phyloP scores from a whole-genome alignment of 2,888 invertebrate genomes.

The Acheta domesticus region DNA sequence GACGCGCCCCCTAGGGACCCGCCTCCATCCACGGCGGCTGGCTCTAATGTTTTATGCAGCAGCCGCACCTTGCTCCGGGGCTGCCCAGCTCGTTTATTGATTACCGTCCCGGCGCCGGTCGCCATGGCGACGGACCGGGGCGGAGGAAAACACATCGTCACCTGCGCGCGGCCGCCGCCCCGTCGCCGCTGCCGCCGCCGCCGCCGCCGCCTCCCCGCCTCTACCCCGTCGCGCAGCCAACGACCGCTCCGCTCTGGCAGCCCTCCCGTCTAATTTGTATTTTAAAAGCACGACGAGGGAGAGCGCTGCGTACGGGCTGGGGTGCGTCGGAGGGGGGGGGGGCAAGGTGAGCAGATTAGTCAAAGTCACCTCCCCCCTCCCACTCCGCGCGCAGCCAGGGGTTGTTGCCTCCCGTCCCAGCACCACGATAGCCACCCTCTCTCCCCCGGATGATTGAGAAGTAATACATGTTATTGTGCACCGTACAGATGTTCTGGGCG shows the following conservation, averaged over 20 bases:
- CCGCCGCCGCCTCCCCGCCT: neutral
- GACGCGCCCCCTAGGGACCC: neutral
- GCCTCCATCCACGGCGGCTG: too few relatives aligned
- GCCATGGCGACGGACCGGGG: conserved; percentile 33
- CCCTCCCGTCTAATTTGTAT: neutral
- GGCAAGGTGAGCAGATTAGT: neutral
- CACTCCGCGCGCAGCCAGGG: neutral
- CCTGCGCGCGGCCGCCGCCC: conserved; percentile 26
- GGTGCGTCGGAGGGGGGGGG: neutral
- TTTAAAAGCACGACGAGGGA: neutral
- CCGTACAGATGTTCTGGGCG: neutral
- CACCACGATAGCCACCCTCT: neutral
- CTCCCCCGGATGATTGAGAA: neutral
- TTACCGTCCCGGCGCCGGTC: conserved; percentile 30
- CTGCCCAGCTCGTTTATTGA: conserved; percentile 32
- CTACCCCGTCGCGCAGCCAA: neutral
- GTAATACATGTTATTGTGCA: neutral
- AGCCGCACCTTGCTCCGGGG: conserved; percentile 5
- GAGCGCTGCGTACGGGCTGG: neutral
- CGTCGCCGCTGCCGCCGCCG: neutral
- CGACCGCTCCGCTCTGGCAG: neutral
- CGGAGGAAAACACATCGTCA: conserved; percentile 37
- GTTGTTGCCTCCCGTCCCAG: neutral
- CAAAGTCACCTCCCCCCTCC: neutral
- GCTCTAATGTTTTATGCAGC: conserved; percentile 11